Evolutionary conservation across 2,797 vertebrate genomes (phyloP).

Genomic region (Ataeniobius toweri): DNA sequence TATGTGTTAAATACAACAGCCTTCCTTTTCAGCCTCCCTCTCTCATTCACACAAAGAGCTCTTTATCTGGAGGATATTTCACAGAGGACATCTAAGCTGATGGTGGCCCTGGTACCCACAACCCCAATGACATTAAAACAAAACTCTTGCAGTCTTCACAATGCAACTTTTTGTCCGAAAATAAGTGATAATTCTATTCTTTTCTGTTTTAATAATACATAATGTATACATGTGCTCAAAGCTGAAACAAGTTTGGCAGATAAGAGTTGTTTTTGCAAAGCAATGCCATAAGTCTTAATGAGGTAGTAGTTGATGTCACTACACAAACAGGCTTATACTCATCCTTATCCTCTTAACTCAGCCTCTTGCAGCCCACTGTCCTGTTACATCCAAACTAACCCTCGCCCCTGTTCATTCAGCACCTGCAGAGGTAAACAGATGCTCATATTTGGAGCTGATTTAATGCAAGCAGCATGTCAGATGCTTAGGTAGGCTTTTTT

Average conservation of each 20-base stretch:
- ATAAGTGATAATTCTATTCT: not conserved
- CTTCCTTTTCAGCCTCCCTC: constrained; percentile 67
- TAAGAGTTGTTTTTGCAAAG: constrained; percentile 21
- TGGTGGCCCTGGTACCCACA: constrained; percentile 55
- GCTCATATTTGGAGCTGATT: not conserved
- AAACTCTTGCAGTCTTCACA: constrained; percentile 12
- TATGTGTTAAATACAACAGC: constrained; percentile 72
- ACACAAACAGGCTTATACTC: constrained; percentile 29
- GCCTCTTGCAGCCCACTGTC: constrained; percentile 10
- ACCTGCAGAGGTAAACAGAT: constrained; percentile 34
- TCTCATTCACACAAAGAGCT: constrained; percentile 73
- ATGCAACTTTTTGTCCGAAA: not conserved
- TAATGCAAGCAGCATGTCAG: not conserved
- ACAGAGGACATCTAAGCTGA: constrained; percentile 67
- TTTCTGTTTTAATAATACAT: too few relatives aligned
- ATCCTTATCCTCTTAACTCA: constrained; percentile 64
- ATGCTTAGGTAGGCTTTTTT: not conserved
- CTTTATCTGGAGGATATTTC: constrained; percentile 79
- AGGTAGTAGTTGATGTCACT: constrained; percentile 10
- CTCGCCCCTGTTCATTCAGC: constrained; percentile 6
- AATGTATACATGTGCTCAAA: not conserved
- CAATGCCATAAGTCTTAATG: not conserved
- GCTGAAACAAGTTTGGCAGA: not conserved
- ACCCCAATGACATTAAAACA: constrained; percentile 28
- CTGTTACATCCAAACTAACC: constrained; percentile 12